These are phyloP conservation scores for Xestia c-nigrum DNA, from an alignment of 2,888 invertebrate genomes.

Conservation along the genomic window DNA sequence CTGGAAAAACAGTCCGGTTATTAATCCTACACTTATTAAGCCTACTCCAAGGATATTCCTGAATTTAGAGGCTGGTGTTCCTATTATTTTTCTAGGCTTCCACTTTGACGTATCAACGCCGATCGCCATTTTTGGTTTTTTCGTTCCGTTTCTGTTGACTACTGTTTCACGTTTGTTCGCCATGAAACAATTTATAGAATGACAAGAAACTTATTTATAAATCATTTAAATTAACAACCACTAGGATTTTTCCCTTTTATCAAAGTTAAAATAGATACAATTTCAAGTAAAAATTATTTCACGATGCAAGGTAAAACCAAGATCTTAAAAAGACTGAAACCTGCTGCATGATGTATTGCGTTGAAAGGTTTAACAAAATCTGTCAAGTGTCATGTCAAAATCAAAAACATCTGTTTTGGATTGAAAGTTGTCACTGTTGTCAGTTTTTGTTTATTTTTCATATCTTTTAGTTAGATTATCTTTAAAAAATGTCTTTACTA, in stretches of 20 bases:
- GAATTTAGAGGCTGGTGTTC: slow-evolving; percentile 91
- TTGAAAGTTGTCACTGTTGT: background rate
- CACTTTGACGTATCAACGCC: slow-evolving; percentile 90
- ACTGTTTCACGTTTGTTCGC: too few species aligned
- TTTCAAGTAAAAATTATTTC: background rate
- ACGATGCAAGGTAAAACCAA: background rate
- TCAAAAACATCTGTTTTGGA: slow-evolving; percentile 29
- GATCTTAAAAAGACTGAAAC: background rate
- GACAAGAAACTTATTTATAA: background rate
- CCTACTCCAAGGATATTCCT: slow-evolving; percentile 90
- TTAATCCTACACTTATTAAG: slow-evolving; percentile 82
- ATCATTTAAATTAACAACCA: background rate
- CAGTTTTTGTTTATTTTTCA: background rate
- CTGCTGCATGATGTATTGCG: background rate
- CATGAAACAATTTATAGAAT: background rate
- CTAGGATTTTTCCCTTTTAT: background rate
- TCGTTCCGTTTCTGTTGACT: slow-evolving; percentile 20
- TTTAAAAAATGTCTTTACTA: slow-evolving; percentile 80
- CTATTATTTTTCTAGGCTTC: slow-evolving; percentile 92
- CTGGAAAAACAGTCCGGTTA: slow-evolving; percentile 87
- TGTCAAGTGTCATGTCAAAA: slow-evolving; percentile 21
- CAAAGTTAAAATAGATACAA: background rate
- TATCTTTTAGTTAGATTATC: background rate
- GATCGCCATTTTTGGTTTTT: slow-evolving; percentile 84
- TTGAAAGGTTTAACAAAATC: background rate